Evolutionary conservation across 2,888 invertebrate species (phyloP).

Genomic region (Nomada fucata): DNA sequence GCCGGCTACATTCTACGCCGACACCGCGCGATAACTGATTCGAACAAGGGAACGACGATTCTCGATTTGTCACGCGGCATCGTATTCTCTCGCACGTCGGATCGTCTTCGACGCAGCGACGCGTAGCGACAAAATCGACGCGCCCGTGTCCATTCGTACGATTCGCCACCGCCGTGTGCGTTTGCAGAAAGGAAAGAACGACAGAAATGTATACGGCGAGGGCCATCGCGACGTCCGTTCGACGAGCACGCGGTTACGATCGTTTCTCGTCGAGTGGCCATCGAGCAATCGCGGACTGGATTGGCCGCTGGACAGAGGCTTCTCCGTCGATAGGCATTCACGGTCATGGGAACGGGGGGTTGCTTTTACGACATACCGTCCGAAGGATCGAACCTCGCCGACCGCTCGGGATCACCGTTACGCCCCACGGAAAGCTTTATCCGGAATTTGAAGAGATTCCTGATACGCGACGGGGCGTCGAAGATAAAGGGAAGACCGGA

Average conservation of each 20-base stretch:
- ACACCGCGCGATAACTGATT: no score
- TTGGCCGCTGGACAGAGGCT: constrained; percentile 16
- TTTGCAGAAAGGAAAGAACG: not conserved
- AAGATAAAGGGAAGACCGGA: constrained; percentile 30
- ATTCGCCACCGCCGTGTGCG: not conserved
- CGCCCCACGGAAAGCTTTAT: constrained; percentile 30
- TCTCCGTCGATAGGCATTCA: constrained; percentile 37
- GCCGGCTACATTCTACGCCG: no score
- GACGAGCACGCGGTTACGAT: not conserved
- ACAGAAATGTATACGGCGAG: not conserved
- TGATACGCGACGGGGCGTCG: constrained; percentile 23
- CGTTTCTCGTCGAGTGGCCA: not conserved
- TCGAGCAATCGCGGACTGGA: constrained; percentile 4
- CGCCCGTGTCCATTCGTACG: not conserved
- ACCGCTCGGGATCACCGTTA: constrained; percentile 31
- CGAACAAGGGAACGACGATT: no score
- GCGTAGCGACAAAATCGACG: not conserved
- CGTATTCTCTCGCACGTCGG: no score
- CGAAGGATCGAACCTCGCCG: constrained; percentile 36
- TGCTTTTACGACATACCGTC: constrained; percentile 36
- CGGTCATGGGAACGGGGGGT: constrained; percentile 17
- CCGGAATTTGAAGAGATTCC: constrained; percentile 34
- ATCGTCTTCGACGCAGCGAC: no score
- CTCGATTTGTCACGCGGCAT: no score
- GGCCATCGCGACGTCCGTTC: not conserved